phyloP scores from a whole-genome alignment of 2,888 invertebrate genomes.

The Tenthredo mesomela region DNA sequence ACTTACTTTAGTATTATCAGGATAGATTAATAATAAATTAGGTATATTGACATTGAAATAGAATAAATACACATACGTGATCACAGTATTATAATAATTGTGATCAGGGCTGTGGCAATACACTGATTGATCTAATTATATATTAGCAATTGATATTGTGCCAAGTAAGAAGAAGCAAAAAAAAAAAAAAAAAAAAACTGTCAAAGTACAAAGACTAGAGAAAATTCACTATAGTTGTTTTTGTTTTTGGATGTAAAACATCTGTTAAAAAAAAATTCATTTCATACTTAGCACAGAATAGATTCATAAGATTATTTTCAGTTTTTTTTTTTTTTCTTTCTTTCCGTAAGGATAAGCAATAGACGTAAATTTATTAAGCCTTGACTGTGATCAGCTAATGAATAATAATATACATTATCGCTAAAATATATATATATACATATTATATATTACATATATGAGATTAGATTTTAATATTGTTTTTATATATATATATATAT shows the following conservation, averaged over 20 bases:
- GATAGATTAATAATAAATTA: not conserved
- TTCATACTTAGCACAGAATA: slow-evolving; percentile 21
- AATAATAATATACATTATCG: slow-evolving; percentile 23
- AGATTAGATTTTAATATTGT: not conserved
- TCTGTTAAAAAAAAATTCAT: not conserved
- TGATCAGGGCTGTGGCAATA: slow-evolving; percentile 8
- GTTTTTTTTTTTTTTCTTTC: not conserved
- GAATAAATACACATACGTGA: slow-evolving; percentile 4
- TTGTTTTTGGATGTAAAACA: slow-evolving; percentile 1
- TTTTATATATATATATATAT: not conserved
- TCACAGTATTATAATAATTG: slow-evolving; percentile 38
- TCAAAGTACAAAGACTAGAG: not conserved
- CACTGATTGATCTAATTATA: slow-evolving; percentile 2
- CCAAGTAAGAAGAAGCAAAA: not conserved
- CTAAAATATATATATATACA: not conserved
- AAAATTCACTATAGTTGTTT: not conserved
- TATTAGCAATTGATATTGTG: not conserved
- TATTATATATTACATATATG: not conserved
- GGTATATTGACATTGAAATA: not conserved
- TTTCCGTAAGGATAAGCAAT: not conserved
- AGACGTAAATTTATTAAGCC: not conserved
- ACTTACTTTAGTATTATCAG: not conserved
- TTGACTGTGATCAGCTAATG: slow-evolving; percentile 16
- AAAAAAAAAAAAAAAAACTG: not conserved
- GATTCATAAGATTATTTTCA: not conserved